These are phyloP conservation scores for Doryteuthis pealeii DNA, from an alignment of 1,140 invertebrate species.

Conservation along the genomic window DNA sequence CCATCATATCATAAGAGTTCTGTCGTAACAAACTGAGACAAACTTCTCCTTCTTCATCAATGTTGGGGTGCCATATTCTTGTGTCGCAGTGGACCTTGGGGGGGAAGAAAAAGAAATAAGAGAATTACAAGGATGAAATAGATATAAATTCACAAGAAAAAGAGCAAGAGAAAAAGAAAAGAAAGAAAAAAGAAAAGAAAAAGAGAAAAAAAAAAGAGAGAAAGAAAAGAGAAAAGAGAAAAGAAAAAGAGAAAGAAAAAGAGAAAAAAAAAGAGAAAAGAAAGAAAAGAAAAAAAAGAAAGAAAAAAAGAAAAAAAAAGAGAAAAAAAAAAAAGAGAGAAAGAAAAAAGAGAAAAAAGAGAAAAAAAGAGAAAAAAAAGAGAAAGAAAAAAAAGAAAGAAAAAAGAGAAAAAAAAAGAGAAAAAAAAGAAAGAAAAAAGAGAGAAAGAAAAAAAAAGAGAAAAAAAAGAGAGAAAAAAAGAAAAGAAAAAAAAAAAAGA, in stretches of 20 bases:
- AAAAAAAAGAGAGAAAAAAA: too few relatives aligned
- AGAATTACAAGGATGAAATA: not conserved
- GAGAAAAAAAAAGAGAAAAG: not conserved
- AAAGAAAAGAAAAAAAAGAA: too few relatives aligned
- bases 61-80: conserved; percentile 94
- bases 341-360: too few relatives aligned
- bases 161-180: not conserved
- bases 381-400: too few relatives aligned
- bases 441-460: too few relatives aligned
- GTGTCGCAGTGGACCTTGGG: conserved; percentile 89
- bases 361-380: too few relatives aligned
- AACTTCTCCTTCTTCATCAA: conserved; percentile 91
- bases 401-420: too few relatives aligned
- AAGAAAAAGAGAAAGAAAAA: not conserved
- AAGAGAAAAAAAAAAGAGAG: not conserved
- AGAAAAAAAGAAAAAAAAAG: too few relatives aligned
- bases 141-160: not conserved
- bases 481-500: too few relatives aligned
- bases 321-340: too few relatives aligned
- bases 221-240: not conserved
- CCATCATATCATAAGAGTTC: conserved; percentile 89
- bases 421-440: too few relatives aligned
- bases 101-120: conserved; percentile 70
- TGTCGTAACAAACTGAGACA: conserved; percentile 88
- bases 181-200: not conserved